Evolutionary conservation across 2,888 invertebrate species (phyloP).

Genomic region (Polyommatus icarus): DNA sequence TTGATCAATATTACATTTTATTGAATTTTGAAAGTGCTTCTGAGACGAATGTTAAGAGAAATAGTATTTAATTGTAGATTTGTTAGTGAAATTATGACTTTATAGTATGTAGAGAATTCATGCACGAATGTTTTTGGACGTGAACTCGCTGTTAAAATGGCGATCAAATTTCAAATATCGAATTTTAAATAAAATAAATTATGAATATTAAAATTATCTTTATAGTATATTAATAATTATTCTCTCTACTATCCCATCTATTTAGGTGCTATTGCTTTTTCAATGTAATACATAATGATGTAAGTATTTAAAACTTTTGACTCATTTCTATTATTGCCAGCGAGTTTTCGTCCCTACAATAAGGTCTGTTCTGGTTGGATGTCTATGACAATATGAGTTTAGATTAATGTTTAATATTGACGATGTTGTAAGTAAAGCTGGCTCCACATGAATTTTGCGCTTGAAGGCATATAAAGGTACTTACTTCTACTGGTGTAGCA

Average conservation of each 20-base stretch:
- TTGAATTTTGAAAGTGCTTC: constrained; percentile 41
- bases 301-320: neutral
- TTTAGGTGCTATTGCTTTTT: constrained; percentile 4
- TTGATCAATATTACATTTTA: constrained; percentile 35
- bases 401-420: constrained; percentile 51
- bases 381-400: constrained; percentile 64
- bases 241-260: constrained; percentile 30
- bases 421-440: constrained; percentile 44
- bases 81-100: constrained; percentile 34
- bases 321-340: neutral
- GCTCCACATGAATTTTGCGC: constrained; percentile 39
- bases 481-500: neutral
- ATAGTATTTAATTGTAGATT: constrained; percentile 42
- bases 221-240: neutral
- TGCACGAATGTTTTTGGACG: constrained; percentile 49
- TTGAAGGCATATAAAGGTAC: constrained; percentile 31
- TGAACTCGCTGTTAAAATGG: constrained; percentile 4
- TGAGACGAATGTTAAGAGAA: constrained; percentile 39
- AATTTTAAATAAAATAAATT: neutral
- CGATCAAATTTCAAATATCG: neutral
- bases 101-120: constrained; percentile 52
- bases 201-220: neutral
- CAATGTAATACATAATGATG: neutral
- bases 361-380: constrained; percentile 52
- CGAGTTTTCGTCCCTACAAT: constrained; percentile 39